Percentiles rank a stretch among this genome's conserved stretches.
Evolutionary conservation across 2,113 vertebrate genomes (phyloP).

Genomic region (Typhlomys cinereus): DNA sequence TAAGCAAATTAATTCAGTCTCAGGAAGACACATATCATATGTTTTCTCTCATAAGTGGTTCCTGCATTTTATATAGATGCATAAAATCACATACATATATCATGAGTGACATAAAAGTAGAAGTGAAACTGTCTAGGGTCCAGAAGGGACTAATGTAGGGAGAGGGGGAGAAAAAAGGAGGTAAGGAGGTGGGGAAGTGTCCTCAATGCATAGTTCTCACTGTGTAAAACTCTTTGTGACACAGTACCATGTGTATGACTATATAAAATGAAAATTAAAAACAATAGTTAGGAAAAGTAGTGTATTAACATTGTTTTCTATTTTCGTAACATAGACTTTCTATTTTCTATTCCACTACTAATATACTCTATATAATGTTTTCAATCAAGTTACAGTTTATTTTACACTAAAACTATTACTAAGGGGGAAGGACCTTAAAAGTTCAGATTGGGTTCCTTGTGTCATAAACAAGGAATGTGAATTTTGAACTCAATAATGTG

Average conservation of each 20-base stretch:
- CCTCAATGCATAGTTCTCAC: background rate
- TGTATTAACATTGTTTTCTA: background rate
- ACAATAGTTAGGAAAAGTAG: background rate
- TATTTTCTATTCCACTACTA: background rate
- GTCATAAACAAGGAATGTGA: background rate
- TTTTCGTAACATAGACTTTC: background rate
- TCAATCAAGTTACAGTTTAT: conserved; percentile 13
- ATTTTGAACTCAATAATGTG: conserved; percentile 28
- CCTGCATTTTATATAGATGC: background rate
- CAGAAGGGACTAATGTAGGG: background rate
- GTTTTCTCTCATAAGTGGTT: background rate
- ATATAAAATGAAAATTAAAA: background rate
- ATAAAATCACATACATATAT: background rate
- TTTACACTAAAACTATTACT: conserved; percentile 9
- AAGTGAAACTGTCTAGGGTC: background rate
- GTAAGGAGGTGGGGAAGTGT: background rate
- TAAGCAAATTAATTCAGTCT: background rate
- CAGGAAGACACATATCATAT: background rate
- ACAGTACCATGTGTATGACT: too few species aligned
- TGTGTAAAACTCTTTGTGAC: background rate
- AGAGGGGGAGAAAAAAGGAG: background rate
- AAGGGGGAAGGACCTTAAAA: background rate
- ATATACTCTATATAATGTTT: background rate
- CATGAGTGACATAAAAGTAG: background rate
- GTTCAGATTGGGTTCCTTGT: background rate